Base-by-base conservation (phyloP, 2,113 vertebrate genomes). In the Sinocyclocheilus maitianheensis region DNA sequence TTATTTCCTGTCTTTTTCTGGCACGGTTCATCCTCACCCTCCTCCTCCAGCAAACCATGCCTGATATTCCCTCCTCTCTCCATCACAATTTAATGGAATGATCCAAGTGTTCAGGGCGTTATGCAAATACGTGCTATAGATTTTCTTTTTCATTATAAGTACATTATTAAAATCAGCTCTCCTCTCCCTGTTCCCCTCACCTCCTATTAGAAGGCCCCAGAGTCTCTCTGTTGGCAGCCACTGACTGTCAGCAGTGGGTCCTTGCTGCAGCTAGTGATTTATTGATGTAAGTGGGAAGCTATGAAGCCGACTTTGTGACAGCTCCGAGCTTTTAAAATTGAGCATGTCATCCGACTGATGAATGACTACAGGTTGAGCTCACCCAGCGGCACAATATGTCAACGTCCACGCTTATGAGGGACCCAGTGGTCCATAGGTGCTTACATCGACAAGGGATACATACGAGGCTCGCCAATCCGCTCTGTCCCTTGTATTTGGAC, bases 291-390 rank as follows among this genome's bases (percentile, higher is more conserved):
- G 89, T 82, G 77, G 87, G 91, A 90, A 94, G 93, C 91, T 91
- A 91, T 93, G 92, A 92, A 92, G 92, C 93, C 87, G 89, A 91
- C 89, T 93, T 91, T 92, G 91, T 92, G 94, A 94, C 94, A 93
- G 91, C 91, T 89, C 85, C 77, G 93, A 92, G 85, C 92, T 85
- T 92, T 91, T 92, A 89, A 92, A 94, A 94, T 94, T 90, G 91
- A 93, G 91, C 90, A 87, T 92, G 92, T 92, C 93, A 93, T 91
- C 88, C 87, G 85, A 84, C 90, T 95, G 94, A 94, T 93, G 91
- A 93, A 94, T 93, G 90, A 83, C 89, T 74, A 85, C 89, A 89
- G 90, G 81, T 91, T 91, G 87, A 72, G 88, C 88, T 88, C 87
- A 89, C 87, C 87, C 62, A 75, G 87, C 87, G 88, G 89, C 77